phyloP scores from a whole-genome alignment of 2,797 vertebrate species.

The Channa striata region DNA sequence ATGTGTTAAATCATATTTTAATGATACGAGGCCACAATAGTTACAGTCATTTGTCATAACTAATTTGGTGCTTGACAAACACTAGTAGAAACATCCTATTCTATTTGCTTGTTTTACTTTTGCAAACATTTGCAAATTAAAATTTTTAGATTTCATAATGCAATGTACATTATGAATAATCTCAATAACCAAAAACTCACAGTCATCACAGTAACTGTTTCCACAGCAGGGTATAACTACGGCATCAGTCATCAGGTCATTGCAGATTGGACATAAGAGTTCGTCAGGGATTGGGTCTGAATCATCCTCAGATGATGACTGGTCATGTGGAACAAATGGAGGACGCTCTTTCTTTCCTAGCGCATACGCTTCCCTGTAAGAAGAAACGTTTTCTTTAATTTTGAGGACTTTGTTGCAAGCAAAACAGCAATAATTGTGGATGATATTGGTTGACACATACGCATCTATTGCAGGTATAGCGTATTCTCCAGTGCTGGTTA shows the following conservation, averaged over 20 bases:
- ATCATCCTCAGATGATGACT: slow-evolving; percentile 95
- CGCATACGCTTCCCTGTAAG: slow-evolving; percentile 93
- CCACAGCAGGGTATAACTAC: slow-evolving; percentile 99
- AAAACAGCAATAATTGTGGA: neutral
- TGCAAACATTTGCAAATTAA: neutral
- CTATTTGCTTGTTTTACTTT: neutral
- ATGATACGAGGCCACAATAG: too few species aligned
- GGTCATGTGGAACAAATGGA: slow-evolving; percentile 94
- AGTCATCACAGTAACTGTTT: slow-evolving; percentile 99
- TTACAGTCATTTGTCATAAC: neutral
- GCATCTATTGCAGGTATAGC: slow-evolving; percentile 98
- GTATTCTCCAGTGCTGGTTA: slow-evolving; percentile 98
- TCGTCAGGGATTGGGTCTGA: slow-evolving; percentile 96
- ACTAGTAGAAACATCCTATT: neutral
- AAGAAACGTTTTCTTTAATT: neutral
- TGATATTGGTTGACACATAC: slow-evolving; percentile 80
- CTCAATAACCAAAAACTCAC: slow-evolving; percentile 79
- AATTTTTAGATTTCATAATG: neutral
- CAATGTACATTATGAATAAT: neutral
- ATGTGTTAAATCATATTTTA: too few species aligned
- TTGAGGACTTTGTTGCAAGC: neutral
- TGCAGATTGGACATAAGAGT: slow-evolving; percentile 96
- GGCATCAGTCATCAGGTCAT: slow-evolving; percentile 97
- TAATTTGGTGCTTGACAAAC: neutral
- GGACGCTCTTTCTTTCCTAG: slow-evolving; percentile 99